Conservation (phyloP, 2,797 vertebrate genomes). For the Mus spretus region DNA sequence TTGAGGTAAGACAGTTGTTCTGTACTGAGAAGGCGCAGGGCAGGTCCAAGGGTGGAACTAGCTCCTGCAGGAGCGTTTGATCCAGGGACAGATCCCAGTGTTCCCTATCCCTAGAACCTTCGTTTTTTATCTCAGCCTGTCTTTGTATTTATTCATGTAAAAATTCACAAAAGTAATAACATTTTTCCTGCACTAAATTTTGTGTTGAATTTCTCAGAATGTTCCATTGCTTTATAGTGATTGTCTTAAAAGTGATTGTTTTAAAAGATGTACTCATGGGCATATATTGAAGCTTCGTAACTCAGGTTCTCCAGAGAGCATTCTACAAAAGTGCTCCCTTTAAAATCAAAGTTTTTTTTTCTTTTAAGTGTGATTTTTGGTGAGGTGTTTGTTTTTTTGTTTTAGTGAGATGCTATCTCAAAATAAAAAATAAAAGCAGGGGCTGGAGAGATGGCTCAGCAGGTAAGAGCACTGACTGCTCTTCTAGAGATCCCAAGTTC, state of each 20-base stretch:
- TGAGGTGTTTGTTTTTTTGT: neutral
- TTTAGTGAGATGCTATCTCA: neutral
- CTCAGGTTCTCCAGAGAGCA: constrained; percentile 22
- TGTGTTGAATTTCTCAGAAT: constrained; percentile 49
- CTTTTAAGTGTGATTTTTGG: neutral
- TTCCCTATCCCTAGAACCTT: constrained; percentile 53
- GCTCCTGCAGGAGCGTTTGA: neutral
- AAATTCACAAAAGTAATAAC: constrained; percentile 32
- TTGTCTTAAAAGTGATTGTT: neutral
- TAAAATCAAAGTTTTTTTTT: constrained; percentile 29
- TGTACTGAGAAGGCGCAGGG: constrained; percentile 25
- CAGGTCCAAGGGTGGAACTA: constrained; percentile 20
- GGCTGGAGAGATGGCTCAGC: too few relatives aligned
- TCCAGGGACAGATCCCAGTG: neutral
- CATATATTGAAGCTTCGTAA: constrained; percentile 15
- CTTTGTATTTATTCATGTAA: constrained; percentile 58
- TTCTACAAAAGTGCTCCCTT: constrained; percentile 5
- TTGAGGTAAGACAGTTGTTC: neutral
- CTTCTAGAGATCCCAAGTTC: too few relatives aligned
- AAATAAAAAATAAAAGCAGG: neutral
- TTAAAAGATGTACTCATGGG: constrained; percentile 46
- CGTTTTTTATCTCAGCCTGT: constrained; percentile 36
- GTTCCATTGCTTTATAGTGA: neutral
- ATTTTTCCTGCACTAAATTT: constrained; percentile 66
- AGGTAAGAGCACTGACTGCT: too few relatives aligned